A percentile compares a stretch with the other conserved stretches of the same genome.
These are phyloP conservation scores for Tonatia bakeri DNA, from an alignment of 2,113 vertebrate genomes.

Conservation along the genomic window DNA sequence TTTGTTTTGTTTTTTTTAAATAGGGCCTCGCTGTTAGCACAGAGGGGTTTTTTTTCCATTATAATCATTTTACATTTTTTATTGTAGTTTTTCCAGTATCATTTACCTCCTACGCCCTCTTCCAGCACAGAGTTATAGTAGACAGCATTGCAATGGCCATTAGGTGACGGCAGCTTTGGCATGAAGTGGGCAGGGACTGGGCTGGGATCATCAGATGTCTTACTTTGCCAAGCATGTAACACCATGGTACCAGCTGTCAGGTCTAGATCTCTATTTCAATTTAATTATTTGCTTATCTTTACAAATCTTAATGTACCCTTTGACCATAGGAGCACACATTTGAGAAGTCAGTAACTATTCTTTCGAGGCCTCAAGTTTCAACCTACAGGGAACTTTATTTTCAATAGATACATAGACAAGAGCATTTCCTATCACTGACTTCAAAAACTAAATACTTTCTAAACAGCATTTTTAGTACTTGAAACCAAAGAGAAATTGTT, in stretches of 20 bases:
- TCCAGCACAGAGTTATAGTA: not conserved
- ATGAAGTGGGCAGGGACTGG: not conserved
- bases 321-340: not conserved
- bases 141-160: not conserved
- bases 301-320: not conserved
- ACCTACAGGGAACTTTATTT: not conserved
- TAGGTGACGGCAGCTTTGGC: not conserved
- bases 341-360: conserved; percentile 31
- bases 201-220: not conserved
- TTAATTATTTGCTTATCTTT: not conserved
- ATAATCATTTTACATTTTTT: too few relatives aligned
- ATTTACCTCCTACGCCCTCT: too few relatives aligned
- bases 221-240: not conserved
- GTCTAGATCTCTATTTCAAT: not conserved
- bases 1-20: not conserved
- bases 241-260: not conserved
- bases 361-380: conserved; percentile 18
- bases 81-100: too few relatives aligned
- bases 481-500: conserved; percentile 48
- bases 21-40: not conserved
- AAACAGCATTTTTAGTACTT: not conserved
- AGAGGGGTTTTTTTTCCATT: too few relatives aligned
- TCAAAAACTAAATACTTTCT: conserved; percentile 30
- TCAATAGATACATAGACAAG: not conserved
- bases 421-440: conserved; percentile 27